These are phyloP conservation scores for Netelia inedita DNA, from an alignment of 2,888 invertebrate species.

Conservation along the genomic window DNA sequence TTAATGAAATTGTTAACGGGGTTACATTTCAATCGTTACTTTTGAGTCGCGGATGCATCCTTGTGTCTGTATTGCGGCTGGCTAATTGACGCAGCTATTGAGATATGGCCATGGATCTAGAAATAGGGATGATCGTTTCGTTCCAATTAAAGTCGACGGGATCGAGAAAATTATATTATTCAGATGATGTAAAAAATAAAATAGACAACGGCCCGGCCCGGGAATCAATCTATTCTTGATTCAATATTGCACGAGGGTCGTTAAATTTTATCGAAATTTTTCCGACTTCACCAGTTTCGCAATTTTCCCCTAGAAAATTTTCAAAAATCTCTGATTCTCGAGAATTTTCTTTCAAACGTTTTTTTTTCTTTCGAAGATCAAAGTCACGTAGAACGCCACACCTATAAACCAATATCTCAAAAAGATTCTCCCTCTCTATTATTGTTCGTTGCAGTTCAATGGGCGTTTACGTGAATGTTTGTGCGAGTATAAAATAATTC, in stretches of 20 bases:
- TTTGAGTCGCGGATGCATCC: slow-evolving; percentile 76
- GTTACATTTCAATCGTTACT: slow-evolving; percentile 65
- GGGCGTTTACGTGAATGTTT: background rate
- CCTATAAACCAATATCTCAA: background rate
- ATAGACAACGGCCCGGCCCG: slow-evolving; percentile 21
- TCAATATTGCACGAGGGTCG: background rate
- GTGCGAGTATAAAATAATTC: slow-evolving; percentile 19
- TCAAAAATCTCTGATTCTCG: too few species aligned
- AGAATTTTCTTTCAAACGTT: too few species aligned
- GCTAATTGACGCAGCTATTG: slow-evolving; percentile 75
- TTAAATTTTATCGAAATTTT: too few species aligned
- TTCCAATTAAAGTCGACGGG: background rate
- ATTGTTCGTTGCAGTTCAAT: background rate
- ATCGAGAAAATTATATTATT: slow-evolving; percentile 13
- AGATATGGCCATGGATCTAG: slow-evolving; percentile 81
- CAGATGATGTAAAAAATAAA: slow-evolving; percentile 18
- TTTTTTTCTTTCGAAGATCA: too few species aligned
- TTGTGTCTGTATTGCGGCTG: slow-evolving; percentile 73
- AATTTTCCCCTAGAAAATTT: too few species aligned
- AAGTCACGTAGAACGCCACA: too few species aligned
- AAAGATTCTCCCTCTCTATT: background rate
- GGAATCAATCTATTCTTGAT: background rate
- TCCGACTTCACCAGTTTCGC: too few species aligned
- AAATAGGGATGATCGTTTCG: slow-evolving; percentile 66
- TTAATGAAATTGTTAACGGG: slow-evolving; percentile 52